Base-by-base conservation (phyloP, 2,113 vertebrate genomes). In the Hemichromis elongatus region DNA sequence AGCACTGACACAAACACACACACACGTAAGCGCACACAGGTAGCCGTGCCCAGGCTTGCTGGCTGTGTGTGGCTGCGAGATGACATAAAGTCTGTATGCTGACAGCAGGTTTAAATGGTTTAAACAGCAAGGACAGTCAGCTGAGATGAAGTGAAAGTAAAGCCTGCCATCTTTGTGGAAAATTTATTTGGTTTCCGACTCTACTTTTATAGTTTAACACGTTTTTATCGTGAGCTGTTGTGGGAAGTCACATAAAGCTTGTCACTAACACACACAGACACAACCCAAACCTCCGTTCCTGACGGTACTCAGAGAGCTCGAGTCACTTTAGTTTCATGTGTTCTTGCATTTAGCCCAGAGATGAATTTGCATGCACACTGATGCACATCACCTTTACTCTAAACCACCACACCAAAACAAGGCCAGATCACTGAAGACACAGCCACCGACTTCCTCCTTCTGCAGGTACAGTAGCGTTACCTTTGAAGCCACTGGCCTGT, bases 371-470 rank as follows among this genome's bases (percentile, higher is more conserved):
- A 47, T 28, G 42, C 24, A 73, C 68, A 47, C 16, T 7, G 24
- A 16, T 33, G 24, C 79, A 61, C 79, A 26, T 84, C 59, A 75
- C 26, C 19, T 73, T 88, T 55, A 52, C 86, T 86, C 57, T 30
- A 55, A 40, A 73, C 35, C 77, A 83, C 75, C 59, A 79, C 83
- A 87, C 79, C 75, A 87, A 81, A 88, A 89, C 52, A 55, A 83
- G 77, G 7, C n/a, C 87, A 68, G 53, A 80, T 54, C 26, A 68
- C 26, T 61, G 13, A 56, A 77, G 63, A 4, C 9, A 24, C 33
- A 75, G 42, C 12, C 7, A 6, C 18, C 7, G 21, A 75, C 82
- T 86, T 80, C 81, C 80, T 82, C 73, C 56, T 14, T 70, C 52
- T 75, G 84, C 70, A 78, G 54, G 33, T 63, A 14, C 9, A 45